phyloP scores from a whole-genome alignment of 2,888 invertebrate genomes.

The Embidobia sp. region DNA sequence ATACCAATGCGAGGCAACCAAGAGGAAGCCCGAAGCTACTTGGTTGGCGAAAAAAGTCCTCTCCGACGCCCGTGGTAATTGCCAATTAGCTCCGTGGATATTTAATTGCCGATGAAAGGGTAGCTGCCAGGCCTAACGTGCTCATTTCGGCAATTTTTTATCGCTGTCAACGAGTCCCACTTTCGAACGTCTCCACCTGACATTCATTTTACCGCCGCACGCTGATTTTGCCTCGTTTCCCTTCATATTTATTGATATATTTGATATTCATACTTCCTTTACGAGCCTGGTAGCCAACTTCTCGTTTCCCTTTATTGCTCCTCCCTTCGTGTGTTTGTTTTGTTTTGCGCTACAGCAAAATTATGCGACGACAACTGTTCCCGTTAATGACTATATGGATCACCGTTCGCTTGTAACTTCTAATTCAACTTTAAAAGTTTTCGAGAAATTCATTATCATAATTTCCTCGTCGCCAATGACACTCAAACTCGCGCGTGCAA shows the following conservation, averaged over 20 bases:
- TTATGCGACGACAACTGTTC: neutral
- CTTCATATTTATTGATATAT: constrained; percentile 49
- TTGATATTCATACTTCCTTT: constrained; percentile 38
- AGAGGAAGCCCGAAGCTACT: constrained; percentile 66
- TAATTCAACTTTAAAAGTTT: neutral
- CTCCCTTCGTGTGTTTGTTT: neutral
- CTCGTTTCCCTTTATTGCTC: constrained; percentile 19
- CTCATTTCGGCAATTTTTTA: constrained; percentile 57
- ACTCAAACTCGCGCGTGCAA: constrained; percentile 26
- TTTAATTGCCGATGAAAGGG: constrained; percentile 80
- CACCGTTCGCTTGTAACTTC: neutral
- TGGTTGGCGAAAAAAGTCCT: constrained; percentile 71
- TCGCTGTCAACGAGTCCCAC: constrained; percentile 36
- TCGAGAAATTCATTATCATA: constrained; percentile 28
- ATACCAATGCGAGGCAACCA: constrained; percentile 30
- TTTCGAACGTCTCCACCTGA: constrained; percentile 20
- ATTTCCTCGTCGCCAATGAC: constrained; percentile 12
- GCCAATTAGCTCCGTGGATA: constrained; percentile 80
- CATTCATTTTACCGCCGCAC: constrained; percentile 46
- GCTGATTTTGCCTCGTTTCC: constrained; percentile 25
- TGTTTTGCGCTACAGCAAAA: neutral
- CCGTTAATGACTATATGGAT: constrained; percentile 11
- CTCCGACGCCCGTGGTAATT: constrained; percentile 78
- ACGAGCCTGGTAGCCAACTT: constrained; percentile 26
- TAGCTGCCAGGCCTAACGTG: constrained; percentile 68